Conservation (phyloP, 2,113 vertebrate genomes). For the Neomonachus schauinslandi region DNA sequence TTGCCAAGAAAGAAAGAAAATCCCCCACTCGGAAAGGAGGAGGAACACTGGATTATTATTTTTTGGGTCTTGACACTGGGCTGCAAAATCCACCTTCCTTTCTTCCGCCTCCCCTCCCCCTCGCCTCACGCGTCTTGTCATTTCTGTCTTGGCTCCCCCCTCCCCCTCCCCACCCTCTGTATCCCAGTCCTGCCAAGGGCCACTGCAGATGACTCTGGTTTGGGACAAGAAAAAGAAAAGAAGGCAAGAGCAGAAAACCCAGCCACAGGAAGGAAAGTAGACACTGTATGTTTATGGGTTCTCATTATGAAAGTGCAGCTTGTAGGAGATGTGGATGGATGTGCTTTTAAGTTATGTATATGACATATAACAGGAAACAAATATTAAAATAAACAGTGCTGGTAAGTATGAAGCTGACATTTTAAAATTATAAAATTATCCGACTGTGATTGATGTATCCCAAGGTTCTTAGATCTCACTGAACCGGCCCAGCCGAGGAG, state of each 20-base stretch:
- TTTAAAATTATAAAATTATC: conserved; percentile 85
- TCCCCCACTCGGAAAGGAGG: conserved; percentile 80
- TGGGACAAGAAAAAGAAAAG: conserved; percentile 73
- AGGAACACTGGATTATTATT: conserved; percentile 80
- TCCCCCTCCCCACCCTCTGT: conserved; percentile 69
- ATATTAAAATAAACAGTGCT: conserved; percentile 86
- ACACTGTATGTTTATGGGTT: conserved; percentile 82
- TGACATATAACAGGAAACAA: conserved; percentile 86
- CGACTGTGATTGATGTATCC: conserved; percentile 85
- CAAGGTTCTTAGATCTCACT: conserved; percentile 81
- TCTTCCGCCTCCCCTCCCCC: conserved; percentile 67
- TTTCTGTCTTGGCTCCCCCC: conserved; percentile 75
- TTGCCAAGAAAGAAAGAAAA: conserved; percentile 75
- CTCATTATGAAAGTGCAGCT: conserved; percentile 85
- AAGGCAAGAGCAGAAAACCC: conserved; percentile 50
- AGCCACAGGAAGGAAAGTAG: conserved; percentile 70
- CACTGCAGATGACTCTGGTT: conserved; percentile 79
- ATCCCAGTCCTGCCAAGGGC: conserved; percentile 82
- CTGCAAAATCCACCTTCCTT: conserved; percentile 66
- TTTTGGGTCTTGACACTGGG: conserved; percentile 77
- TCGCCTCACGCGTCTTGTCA: conserved; percentile 71
- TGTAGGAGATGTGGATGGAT: conserved; percentile 86
- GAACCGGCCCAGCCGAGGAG: conserved; percentile 76
- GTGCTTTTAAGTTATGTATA: conserved; percentile 90
- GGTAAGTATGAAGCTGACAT: conserved; percentile 82